Percentiles rank a stretch among this genome's conserved stretches.
Evolutionary conservation across 2,113 vertebrate species (phyloP).

Genomic region (Myrmecobius fasciatus): DNA sequence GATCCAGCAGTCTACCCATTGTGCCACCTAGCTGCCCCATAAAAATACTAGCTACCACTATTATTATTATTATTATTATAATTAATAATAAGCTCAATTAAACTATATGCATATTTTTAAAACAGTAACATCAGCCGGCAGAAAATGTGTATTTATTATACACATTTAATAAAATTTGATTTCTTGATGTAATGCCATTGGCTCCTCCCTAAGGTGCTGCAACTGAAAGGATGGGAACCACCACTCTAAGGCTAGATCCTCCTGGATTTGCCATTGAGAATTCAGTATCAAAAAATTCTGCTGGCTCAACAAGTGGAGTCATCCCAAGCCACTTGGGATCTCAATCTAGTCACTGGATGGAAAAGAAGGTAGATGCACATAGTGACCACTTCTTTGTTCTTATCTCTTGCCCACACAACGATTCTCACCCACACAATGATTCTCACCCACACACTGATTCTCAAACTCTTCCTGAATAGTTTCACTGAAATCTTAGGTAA

Average conservation of each 20-base stretch:
- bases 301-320: neutral
- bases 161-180: no score
- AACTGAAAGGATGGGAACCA: neutral
- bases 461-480: neutral
- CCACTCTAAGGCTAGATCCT: neutral
- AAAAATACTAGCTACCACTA: neutral
- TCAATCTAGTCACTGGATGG: neutral
- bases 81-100: neutral
- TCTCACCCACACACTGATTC: neutral
- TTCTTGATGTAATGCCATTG: neutral
- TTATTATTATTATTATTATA: neutral
- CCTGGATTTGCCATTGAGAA: neutral
- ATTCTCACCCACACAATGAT: neutral
- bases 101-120: neutral
- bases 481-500: neutral
- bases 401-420: neutral
- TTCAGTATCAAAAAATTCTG: neutral
- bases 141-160: neutral
- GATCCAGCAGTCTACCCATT: neutral
- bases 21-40: neutral
- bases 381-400: neutral
- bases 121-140: neutral
- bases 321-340: neutral
- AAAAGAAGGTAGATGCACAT: neutral
- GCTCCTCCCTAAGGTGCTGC: no score